Conservation (phyloP, 2,888 invertebrate genomes). For the Unio delphinus region DNA sequence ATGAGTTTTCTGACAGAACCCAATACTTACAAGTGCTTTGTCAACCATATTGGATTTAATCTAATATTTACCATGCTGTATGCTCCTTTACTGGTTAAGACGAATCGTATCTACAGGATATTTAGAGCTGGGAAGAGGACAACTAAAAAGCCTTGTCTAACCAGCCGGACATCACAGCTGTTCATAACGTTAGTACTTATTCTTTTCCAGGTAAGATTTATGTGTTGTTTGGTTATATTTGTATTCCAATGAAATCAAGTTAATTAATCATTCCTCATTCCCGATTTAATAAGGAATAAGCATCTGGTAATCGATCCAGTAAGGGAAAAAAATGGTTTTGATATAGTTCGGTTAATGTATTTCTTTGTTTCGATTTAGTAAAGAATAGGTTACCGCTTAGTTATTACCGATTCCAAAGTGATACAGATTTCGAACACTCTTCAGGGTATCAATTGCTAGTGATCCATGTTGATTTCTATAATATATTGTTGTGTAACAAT, state of each 20-base stretch:
- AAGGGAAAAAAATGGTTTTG: too few species aligned
- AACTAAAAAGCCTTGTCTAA: constrained; percentile 49
- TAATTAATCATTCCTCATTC: too few species aligned
- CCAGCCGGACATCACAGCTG: constrained; percentile 59
- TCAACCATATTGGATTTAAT: constrained; percentile 61
- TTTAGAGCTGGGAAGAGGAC: constrained; percentile 55
- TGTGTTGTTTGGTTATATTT: not conserved
- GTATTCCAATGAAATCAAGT: not conserved
- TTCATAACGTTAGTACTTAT: constrained; percentile 48
- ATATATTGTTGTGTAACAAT: too few species aligned
- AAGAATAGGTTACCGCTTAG: too few species aligned
- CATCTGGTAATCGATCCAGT: too few species aligned
- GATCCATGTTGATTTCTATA: too few species aligned
- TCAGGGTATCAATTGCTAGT: too few species aligned
- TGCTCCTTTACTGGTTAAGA: constrained; percentile 61
- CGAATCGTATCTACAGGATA: constrained; percentile 65
- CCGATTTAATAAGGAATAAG: too few species aligned
- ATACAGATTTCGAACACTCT: too few species aligned
- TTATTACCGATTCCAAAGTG: too few species aligned
- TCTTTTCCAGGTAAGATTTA: constrained; percentile 48
- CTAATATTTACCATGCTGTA: constrained; percentile 63
- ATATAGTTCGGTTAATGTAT: too few species aligned
- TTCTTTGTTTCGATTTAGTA: too few species aligned
- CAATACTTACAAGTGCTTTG: constrained; percentile 44
- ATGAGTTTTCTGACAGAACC: constrained; percentile 56